phyloP scores from a whole-genome alignment of 2,113 vertebrate species.

The Semnopithecus entellus region DNA sequence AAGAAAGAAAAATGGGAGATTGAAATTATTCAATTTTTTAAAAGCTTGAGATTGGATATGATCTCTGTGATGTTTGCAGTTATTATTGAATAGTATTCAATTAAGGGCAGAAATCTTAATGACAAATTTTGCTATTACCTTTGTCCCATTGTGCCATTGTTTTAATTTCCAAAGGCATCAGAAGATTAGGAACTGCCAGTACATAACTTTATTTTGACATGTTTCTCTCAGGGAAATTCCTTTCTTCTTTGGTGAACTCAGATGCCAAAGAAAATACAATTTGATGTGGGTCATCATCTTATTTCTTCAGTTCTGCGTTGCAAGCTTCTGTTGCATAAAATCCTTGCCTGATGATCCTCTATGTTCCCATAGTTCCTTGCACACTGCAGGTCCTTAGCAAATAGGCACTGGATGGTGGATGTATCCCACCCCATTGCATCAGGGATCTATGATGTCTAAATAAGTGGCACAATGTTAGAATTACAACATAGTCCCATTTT shows the following conservation, averaged over 20 bases:
- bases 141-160: background rate
- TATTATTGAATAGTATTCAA: background rate
- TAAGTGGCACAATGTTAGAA: background rate
- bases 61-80: background rate
- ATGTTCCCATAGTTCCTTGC: no score
- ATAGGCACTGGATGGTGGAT: rapidly evolving
- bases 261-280: background rate
- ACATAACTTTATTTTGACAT: background rate
- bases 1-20: background rate
- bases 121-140: background rate
- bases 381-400: background rate
- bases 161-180: background rate
- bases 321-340: background rate
- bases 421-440: background rate
- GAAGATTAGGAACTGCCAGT: background rate
- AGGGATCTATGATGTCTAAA: background rate
- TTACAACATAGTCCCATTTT: background rate
- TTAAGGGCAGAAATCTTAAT: background rate
- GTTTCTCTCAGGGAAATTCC: background rate
- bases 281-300: rapidly evolving
- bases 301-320: rapidly evolving
- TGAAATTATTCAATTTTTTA: background rate
- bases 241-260: background rate
- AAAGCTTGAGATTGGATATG: background rate
- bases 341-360: rapidly evolving